phyloP scores from a whole-genome alignment of 1,140 invertebrate genomes.

The Bombus confusus region DNA sequence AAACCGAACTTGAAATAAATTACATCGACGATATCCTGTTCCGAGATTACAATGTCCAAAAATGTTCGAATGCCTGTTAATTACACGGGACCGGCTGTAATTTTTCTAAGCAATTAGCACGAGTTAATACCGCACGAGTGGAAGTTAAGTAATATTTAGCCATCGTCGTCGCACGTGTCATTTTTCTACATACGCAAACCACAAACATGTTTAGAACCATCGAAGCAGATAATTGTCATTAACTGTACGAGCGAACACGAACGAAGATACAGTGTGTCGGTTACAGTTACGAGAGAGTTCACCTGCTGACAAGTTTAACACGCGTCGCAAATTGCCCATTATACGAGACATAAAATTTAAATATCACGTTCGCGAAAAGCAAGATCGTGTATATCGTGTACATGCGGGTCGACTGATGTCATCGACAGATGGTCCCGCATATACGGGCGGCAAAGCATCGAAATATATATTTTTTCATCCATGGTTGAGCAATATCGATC shows the following conservation, averaged over 20 bases:
- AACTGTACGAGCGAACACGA: too few relatives aligned
- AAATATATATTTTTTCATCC: conserved; percentile 22
- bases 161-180: not conserved
- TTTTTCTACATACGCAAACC: not conserved
- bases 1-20: not conserved
- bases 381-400: not conserved
- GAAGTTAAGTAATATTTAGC: not conserved
- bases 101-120: not conserved
- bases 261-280: too few relatives aligned
- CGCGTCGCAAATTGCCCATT: not conserved
- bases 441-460: conserved; percentile 24
- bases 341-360: conserved; percentile 11
- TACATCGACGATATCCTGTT: not conserved
- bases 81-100: not conserved
- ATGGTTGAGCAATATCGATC: conserved; percentile 21
- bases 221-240: not conserved
- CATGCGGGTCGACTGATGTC: conserved; percentile 29
- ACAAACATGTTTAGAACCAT: not conserved
- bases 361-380: conserved; percentile 7
- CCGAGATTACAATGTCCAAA: not conserved
- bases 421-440: conserved; percentile 43
- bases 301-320: conserved; percentile 9
- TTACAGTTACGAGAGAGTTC: not conserved
- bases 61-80: not conserved
- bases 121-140: fast-evolving